Evolutionary conservation across 2,888 invertebrate genomes (phyloP).

Genomic region (Dioctria rufipes): DNA sequence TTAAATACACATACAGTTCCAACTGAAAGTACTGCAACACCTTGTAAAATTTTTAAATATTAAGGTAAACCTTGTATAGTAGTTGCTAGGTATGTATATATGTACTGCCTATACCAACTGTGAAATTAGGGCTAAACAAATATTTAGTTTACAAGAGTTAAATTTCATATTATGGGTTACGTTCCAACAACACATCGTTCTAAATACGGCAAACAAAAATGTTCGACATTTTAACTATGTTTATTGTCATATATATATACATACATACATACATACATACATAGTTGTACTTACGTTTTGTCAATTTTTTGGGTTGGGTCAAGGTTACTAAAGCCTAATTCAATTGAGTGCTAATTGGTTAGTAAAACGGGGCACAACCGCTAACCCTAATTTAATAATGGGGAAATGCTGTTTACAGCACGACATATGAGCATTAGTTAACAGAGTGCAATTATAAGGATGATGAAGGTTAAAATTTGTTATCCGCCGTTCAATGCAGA

Average conservation of each 20-base stretch:
- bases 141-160: slow-evolving; percentile 30
- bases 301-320: slow-evolving; percentile 36
- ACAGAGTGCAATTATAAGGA: background rate
- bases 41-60: slow-evolving; percentile 41
- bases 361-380: slow-evolving; percentile 24
- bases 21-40: slow-evolving; percentile 47
- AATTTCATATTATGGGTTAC: background rate
- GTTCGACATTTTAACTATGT: no score
- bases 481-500: background rate
- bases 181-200: background rate
- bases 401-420: background rate
- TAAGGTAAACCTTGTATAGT: background rate
- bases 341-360: slow-evolving; percentile 46
- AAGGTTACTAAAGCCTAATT: slow-evolving; percentile 32
- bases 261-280: background rate
- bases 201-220: background rate
- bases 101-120: background rate
- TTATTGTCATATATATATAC: no score
- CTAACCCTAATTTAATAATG: slow-evolving; percentile 28
- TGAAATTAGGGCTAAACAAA: slow-evolving; percentile 30
- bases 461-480: background rate
- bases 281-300: background rate
- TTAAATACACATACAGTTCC: slow-evolving; percentile 29
- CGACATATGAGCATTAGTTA: slow-evolving; percentile 26
- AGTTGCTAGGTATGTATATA: no score